A percentile compares a stretch with the other conserved stretches of the same genome.
Evolutionary conservation across 2,888 invertebrate species (phyloP).

Genomic region (Oscheius sp.): DNA sequence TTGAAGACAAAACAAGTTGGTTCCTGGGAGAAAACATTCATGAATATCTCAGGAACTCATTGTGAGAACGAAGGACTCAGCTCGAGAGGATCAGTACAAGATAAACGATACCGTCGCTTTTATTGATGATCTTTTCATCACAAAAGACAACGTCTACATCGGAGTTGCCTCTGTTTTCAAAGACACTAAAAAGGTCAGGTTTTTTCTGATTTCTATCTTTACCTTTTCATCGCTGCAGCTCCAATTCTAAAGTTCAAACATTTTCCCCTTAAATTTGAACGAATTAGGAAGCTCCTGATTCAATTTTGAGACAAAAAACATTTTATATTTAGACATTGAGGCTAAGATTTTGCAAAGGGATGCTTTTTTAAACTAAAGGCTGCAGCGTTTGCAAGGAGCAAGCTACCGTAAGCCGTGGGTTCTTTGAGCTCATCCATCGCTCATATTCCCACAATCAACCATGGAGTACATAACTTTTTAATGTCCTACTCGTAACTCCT

Average conservation of each 20-base stretch:
- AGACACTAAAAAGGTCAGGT: slow-evolving; percentile 49
- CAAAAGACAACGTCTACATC: slow-evolving; percentile 52
- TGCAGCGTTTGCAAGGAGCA: too few species aligned
- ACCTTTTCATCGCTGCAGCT: too few species aligned
- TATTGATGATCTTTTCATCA: slow-evolving; percentile 50
- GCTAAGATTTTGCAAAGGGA: too few species aligned
- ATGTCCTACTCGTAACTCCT: neutral
- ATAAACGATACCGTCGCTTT: slow-evolving; percentile 50
- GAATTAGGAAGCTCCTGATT: neutral
- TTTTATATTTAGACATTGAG: neutral
- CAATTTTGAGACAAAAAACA: slow-evolving; percentile 7
- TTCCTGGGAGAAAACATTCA: neutral
- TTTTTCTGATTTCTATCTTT: neutral
- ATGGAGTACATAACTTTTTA: slow-evolving; percentile 5
- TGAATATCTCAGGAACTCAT: slow-evolving; percentile 53
- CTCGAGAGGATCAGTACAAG: slow-evolving; percentile 43
- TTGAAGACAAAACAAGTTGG: slow-evolving; percentile 49
- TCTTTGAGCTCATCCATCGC: too few species aligned
- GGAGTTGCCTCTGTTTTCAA: slow-evolving; percentile 54
- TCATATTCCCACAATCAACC: too few species aligned
- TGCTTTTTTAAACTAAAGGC: too few species aligned
- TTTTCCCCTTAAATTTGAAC: slow-evolving; percentile 29
- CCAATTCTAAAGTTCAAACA: neutral
- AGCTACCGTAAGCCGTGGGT: too few species aligned
- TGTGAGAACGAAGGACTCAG: slow-evolving; percentile 49